Conservation (phyloP, 2,888 invertebrate species). For the Proisotoma minuta region DNA sequence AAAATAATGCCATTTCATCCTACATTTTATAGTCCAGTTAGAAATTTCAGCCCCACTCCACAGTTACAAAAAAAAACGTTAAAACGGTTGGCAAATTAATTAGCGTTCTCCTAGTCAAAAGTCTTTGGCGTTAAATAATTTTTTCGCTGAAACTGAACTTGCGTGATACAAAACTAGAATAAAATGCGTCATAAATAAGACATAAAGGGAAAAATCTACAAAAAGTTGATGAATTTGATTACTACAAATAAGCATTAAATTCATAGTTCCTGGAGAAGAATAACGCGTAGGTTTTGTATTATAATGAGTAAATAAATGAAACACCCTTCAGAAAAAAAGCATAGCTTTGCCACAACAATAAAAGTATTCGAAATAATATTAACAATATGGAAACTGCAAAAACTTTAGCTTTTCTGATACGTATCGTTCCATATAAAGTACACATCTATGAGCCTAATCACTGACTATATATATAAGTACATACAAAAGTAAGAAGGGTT, state of each 20-base stretch:
- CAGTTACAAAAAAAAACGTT: no score
- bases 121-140: no score
- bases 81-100: no score
- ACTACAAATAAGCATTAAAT: no score
- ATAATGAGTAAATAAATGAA: background rate
- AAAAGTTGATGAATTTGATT: conserved; percentile 13
- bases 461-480: no score
- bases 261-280: background rate
- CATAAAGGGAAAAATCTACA: conserved; percentile 17
- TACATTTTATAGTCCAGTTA: no score
- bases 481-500: background rate
- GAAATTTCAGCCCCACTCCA: no score
- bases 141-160: no score
- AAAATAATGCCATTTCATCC: conserved; percentile 1
- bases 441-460: background rate
- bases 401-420: background rate
- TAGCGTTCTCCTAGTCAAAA: no score
- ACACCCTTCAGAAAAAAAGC: background rate
- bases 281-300: background rate
- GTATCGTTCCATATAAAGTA: background rate
- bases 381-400: background rate
- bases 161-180: no score
- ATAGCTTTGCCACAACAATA: conserved; percentile 2
- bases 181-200: conserved; percentile 16
- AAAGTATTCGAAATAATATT: background rate